These are phyloP conservation scores for Chionodraco myersi DNA, from an alignment of 2,113 vertebrate genomes.

Conservation along the genomic window DNA sequence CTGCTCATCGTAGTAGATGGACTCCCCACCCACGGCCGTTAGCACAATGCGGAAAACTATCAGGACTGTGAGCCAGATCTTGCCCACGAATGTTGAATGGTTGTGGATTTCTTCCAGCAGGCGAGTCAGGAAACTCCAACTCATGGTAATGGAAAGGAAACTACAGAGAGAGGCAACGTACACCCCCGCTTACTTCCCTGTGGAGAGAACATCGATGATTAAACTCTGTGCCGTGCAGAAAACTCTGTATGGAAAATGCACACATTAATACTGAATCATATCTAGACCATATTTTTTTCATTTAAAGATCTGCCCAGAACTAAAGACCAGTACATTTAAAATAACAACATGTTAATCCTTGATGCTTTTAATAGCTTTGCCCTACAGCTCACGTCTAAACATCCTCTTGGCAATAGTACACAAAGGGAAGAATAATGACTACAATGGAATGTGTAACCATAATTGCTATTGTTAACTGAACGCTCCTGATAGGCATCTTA, in stretches of 20 bases:
- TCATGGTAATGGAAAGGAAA: constrained; percentile 83
- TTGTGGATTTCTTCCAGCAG: constrained; percentile 98
- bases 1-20: constrained; percentile 97
- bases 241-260: not conserved
- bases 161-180: constrained; percentile 39
- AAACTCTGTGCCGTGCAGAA: not conserved
- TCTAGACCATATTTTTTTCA: constrained; percentile 24
- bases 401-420: constrained; percentile 40
- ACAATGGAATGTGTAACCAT: constrained; percentile 52
- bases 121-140: constrained; percentile 96
- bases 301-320: constrained; percentile 25
- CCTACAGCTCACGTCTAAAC: constrained; percentile 46
- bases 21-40: constrained; percentile 94
- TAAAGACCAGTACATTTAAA: constrained; percentile 21
- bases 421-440: constrained; percentile 47
- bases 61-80: constrained; percentile 93
- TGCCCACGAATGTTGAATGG: constrained; percentile 96
- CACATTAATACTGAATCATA: not conserved
- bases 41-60: constrained; percentile 96
- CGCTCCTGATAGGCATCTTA: not conserved
- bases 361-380: constrained; percentile 43
- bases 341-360: constrained; percentile 41
- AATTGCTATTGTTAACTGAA: constrained; percentile 52
- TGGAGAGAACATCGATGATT: constrained; percentile 32
- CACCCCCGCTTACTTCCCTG: constrained; percentile 56